Percentiles rank a stretch among this genome's conserved stretches.
Evolutionary conservation across 2,113 vertebrate genomes (phyloP).

Genomic region (Odocoileus virginianus): DNA sequence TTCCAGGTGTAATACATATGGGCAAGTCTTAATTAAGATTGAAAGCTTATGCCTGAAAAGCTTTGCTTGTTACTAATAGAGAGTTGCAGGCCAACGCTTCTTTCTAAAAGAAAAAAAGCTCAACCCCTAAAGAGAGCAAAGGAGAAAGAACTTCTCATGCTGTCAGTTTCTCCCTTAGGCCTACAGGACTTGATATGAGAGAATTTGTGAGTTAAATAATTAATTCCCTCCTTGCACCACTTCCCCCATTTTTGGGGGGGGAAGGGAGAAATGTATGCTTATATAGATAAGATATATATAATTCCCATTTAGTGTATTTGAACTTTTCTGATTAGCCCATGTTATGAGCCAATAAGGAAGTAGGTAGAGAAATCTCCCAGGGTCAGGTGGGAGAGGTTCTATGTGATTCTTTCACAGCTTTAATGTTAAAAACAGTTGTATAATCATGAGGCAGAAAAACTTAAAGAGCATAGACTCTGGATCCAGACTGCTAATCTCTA

Average conservation of each 20-base stretch:
- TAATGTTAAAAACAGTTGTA: neutral
- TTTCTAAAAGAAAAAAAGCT: neutral
- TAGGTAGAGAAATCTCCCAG: neutral
- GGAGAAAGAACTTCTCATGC: neutral
- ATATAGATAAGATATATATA: neutral
- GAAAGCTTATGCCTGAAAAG: neutral
- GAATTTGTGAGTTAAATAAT: neutral
- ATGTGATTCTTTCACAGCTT: neutral
- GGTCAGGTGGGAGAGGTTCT: neutral
- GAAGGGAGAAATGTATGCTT: neutral
- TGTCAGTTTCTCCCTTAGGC: neutral
- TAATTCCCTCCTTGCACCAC: accelerated
- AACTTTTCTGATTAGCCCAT: neutral
- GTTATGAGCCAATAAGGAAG: neutral
- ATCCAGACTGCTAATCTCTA: neutral
- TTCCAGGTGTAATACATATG: neutral
- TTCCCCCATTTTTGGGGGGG: neutral
- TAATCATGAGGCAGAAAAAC: neutral
- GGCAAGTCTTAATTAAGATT: neutral
- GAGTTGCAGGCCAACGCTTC: slow-evolving; percentile 9
- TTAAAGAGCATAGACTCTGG: neutral
- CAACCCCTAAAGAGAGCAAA: neutral
- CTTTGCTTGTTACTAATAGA: neutral
- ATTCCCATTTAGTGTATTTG: neutral
- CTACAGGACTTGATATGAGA: neutral